Conservation (phyloP, 2,797 vertebrate species). For the Poecilia picta region DNA sequence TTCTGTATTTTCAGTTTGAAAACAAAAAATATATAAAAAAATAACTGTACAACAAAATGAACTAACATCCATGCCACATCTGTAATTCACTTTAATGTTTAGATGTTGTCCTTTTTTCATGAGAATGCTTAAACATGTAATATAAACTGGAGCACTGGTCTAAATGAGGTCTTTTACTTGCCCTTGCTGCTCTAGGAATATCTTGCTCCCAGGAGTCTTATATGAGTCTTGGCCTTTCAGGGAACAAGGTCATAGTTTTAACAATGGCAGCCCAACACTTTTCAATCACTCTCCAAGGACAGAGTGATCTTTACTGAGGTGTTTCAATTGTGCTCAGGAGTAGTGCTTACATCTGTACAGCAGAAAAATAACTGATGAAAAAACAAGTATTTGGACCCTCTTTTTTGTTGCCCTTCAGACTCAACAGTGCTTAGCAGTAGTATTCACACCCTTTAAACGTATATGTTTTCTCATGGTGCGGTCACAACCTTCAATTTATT, state of each 20-base stretch:
- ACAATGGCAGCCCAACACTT: conserved; percentile 39
- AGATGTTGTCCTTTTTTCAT: conserved; percentile 37
- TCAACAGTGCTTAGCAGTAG: background rate
- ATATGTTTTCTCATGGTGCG: background rate
- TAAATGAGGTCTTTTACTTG: conserved; percentile 20
- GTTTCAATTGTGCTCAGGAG: conserved; percentile 15
- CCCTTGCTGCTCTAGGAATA: conserved; percentile 48
- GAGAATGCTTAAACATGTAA: conserved; percentile 35
- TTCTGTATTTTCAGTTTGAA: conserved; percentile 32
- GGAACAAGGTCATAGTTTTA: conserved; percentile 68
- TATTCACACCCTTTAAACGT: background rate
- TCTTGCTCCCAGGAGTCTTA: conserved; percentile 49
- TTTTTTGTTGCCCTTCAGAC: background rate
- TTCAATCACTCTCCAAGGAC: conserved; percentile 49
- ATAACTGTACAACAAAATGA: background rate
- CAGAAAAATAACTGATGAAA: background rate
- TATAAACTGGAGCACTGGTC: conserved; percentile 36
- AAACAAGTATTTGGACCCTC: background rate
- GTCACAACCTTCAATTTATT: background rate
- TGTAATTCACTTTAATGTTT: conserved; percentile 46
- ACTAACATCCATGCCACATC: background rate
- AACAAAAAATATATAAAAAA: background rate
- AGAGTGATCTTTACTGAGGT: conserved; percentile 30
- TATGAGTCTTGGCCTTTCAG: conserved; percentile 50
- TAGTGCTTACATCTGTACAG: conserved; percentile 4